These are phyloP conservation scores for Boloria euphrosyne DNA, from an alignment of 2,888 invertebrate species.

Conservation along the genomic window DNA sequence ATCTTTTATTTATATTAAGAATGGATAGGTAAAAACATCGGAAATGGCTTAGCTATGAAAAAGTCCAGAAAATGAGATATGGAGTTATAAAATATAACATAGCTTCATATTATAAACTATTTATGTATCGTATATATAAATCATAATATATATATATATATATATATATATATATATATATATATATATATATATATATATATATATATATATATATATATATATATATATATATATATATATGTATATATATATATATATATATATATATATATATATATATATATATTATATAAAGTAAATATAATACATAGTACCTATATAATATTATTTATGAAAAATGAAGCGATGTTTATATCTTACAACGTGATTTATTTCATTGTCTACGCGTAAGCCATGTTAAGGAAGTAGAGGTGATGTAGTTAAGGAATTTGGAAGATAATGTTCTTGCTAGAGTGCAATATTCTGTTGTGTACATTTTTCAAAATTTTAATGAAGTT, in stretches of 20 bases:
- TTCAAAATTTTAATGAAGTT: slow-evolving; percentile 3
- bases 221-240: too few species aligned
- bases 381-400: not conserved
- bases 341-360: not conserved
- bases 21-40: slow-evolving; percentile 35
- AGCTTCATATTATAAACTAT: slow-evolving; percentile 36
- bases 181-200: too few species aligned
- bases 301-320: slow-evolving; percentile 30
- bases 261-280: too few species aligned
- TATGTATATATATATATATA: too few species aligned
- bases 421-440: slow-evolving; percentile 15
- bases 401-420: slow-evolving; percentile 10
- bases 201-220: too few species aligned
- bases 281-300: slow-evolving; percentile 22
- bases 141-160: slow-evolving; percentile 36
- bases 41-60: slow-evolving; percentile 47
- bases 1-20: not conserved
- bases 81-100: slow-evolving; percentile 39
- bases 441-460: slow-evolving; percentile 20
- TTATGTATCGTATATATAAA: slow-evolving; percentile 25
- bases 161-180: too few species aligned
- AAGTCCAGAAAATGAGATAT: slow-evolving; percentile 62
- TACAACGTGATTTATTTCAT: not conserved
- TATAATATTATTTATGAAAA: slow-evolving; percentile 6
- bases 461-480: slow-evolving; percentile 16